Evolutionary conservation across 2,113 vertebrate species (phyloP), one percentile per base, ranked within the genome.

Genomic region (Pteropus alecto): DNA sequence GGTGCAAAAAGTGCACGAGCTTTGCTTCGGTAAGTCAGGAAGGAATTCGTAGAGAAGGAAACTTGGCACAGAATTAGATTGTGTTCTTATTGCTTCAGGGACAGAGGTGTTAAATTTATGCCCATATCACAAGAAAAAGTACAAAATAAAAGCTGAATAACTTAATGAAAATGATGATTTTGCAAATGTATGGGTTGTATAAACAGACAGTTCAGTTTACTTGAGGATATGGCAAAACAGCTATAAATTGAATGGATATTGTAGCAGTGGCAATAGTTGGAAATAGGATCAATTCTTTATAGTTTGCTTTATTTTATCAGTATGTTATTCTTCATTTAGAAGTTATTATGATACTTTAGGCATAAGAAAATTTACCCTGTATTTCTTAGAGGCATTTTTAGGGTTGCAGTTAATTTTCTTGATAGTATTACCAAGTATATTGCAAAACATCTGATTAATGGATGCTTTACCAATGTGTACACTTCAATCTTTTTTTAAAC

Each of bases 291-390:
- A 92, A 6, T 58, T 93, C 78, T 67, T 89, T 35, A 86, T n/a
- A 85, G 6, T 92, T 92, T 83, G 76, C 48, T 95, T 79, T 87
- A 71, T 41, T 70, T 94, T 96, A 89, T 94, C 6, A 48, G 15
- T 84, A 73, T 61, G 38, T 83, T 63, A 84, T 58, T 96, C 26
- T 70, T 81, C 26, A 81, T 63, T 67, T 86, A 81, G 3, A 94
- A 30, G 61, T 82, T 35, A 71, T 82, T 93, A 65, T 30, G 9
- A 82, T 56, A 65, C 30, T 35, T 41, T 81, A 81, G 70, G 56
- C 73, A 48, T 33, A 91, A 71, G 14, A 92, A 67, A 92, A 85
- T 74, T 77, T 70, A 51, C 12, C 67, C 15, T 48, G 10, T 13
- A 48, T 61, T 81, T 21, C 48, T 70, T 71, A 92, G 73, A 93